phyloP scores from a whole-genome alignment of 2,113 vertebrate genomes.

The Sylvietta virens region DNA sequence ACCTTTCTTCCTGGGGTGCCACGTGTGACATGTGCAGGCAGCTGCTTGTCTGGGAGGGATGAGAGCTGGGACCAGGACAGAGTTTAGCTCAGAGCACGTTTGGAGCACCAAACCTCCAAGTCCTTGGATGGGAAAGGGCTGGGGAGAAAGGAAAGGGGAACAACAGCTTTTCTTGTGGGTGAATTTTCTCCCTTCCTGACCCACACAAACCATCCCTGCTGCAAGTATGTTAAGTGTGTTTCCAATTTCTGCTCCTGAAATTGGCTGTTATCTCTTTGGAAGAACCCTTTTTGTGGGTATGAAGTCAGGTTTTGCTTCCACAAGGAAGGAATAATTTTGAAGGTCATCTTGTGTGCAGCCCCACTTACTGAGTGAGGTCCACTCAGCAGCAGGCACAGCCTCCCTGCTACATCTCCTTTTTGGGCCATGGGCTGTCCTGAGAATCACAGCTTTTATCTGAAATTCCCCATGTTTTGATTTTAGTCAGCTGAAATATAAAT shows the following conservation, averaged over 20 bases:
- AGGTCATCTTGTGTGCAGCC: background rate
- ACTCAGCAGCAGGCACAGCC: background rate
- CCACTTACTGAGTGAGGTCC: background rate
- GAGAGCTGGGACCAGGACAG: background rate
- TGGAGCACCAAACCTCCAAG: background rate
- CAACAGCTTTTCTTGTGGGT: fast-evolving
- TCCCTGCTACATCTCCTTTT: background rate
- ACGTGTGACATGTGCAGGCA: fast-evolving
- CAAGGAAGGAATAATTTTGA: background rate
- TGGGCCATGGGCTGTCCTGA: background rate
- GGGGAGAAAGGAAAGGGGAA: background rate
- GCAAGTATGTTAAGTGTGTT: fast-evolving
- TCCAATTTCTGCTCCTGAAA: background rate
- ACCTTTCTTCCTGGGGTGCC: background rate
- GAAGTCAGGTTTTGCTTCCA: background rate
- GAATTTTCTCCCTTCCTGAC: background rate
- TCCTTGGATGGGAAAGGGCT: background rate
- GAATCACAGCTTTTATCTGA: conserved; percentile 2
- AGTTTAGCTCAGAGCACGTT: background rate
- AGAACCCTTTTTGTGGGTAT: background rate
- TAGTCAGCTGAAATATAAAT: conserved; percentile 11
- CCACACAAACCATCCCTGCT: background rate
- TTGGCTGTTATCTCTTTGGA: background rate
- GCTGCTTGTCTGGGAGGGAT: background rate
- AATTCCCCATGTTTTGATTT: conserved; percentile 7